Evolutionary conservation across 1,140 invertebrate species (phyloP), one percentile per base, ranked within the genome.

Genomic region (Cotesia glomerata): DNA sequence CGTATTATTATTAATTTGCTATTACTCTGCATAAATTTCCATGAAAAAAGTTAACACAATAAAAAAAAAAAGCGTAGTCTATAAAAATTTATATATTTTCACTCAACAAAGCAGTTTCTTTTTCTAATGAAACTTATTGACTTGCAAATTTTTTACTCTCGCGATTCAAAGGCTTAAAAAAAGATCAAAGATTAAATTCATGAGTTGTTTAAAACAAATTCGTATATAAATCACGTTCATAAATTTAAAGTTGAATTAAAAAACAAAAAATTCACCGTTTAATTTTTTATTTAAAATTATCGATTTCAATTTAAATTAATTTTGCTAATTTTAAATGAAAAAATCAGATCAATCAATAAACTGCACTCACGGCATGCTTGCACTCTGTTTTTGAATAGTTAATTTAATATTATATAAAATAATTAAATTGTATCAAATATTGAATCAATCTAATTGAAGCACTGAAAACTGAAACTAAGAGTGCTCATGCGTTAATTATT

Each of bases 311-410:
- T 8, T 11, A 45, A 45, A 35, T 69, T 62, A 45, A 67, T 39
- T 74, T 76, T 58, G 64, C 49, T 34, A 34, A 34, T 45, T 45
- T 45, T 5, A 32, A 61, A 45, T 13, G 36, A 35, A 69, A 61
- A 39, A 16, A n/a, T 34, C 5, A 62, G 4, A n/a, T 62, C 32
- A 71, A 73, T 74, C 67, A 74, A 77, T 69, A 76, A 81, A 76
- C 79, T 74, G 52, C 52, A 54, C 77, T 73, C 14, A 18, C 64
- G 69, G 78, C 77, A 83, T 78, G 75, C 77, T 63, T 80, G 81
- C 80, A 78, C 75, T 81, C 78, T 77, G 80, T 69, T 71, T 71
- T 32, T 71, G 51, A 51, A 51, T 67, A 16, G 45, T 64, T 59
- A 56, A 71, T 34, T 45, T 68, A 35, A 51, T 39, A 54, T 35